Percentiles rank a stretch among this genome's conserved stretches.
Evolutionary conservation across 2,113 vertebrate species (phyloP).

Genomic region (Antidorcas marsupialis): DNA sequence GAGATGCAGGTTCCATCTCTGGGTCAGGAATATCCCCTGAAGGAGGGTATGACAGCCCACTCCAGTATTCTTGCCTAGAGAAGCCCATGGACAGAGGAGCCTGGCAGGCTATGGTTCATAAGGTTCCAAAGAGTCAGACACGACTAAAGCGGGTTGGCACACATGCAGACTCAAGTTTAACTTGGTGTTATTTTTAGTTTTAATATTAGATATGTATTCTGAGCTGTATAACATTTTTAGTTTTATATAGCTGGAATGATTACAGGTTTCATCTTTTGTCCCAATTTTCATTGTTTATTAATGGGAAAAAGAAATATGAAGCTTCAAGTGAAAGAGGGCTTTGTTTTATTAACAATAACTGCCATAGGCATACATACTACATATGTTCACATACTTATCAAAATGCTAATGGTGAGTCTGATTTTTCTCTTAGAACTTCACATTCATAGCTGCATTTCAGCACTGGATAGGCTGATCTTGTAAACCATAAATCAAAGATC

Average conservation of each 20-base stretch:
- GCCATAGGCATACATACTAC: background rate
- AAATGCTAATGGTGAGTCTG: background rate
- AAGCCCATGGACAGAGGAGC: background rate
- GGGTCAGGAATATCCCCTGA: background rate
- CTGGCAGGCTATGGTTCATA: background rate
- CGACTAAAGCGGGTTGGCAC: accelerated
- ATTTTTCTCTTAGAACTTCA: background rate
- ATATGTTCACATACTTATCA: background rate
- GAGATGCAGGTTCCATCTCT: background rate
- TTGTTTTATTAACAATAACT: background rate
- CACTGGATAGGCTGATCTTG: background rate
- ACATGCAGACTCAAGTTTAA: background rate
- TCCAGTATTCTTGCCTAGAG: background rate
- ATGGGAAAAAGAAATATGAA: background rate
- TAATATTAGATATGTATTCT: background rate
- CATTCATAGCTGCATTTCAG: background rate
- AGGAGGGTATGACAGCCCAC: background rate
- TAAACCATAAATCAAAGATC: background rate
- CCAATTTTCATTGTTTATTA: background rate
- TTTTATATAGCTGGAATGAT: background rate
- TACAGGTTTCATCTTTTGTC: background rate
- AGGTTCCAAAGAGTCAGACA: background rate
- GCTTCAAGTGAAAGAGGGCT: background rate
- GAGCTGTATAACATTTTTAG: background rate
- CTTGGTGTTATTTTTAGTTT: background rate